Evolutionary conservation across 92 coral and sea anemone species (phyloP), one percentile per base, ranked within the genome.

Genomic region (Palythoa heliodiscus): DNA sequence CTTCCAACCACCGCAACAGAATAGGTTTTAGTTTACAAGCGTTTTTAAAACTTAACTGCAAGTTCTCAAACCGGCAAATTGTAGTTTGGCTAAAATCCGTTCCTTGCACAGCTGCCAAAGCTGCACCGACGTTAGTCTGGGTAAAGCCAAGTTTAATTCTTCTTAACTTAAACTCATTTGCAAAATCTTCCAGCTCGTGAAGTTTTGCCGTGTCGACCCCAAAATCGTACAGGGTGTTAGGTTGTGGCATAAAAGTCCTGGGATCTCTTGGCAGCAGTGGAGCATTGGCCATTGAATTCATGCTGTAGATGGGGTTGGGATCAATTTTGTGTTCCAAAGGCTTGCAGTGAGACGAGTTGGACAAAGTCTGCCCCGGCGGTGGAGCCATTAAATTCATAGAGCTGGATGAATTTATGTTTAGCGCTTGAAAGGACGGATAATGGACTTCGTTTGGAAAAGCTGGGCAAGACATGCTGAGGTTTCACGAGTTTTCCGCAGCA

Each of bases 1-100:
- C 98, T 50, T 94, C 98, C 76, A 94, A 78, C 98, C 98, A 94
- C 17, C 98, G 92, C 73, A 88, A 81, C 60, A 94, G 86, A 80
- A 94, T 94, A 73, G 98, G 98, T 52, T 94, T 94, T 92, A 94
- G 76, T 76, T 94, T 94, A 70, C 98, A 94, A 11, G 98, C 98
- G 82, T 94, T 94, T 77, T 94, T 94, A 84, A 94, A 94, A 70
- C 98, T 91, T 43, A 91, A 71, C 82, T 91, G 94, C 39, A 91
- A 85, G 72, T 91, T 91, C 86, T 91, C 94, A 52, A 91, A 91
- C 68, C 94, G 90, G 58, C 94, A 91, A 66, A 91, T 91, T 37
- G 94, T 91, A 2, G 94, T 91, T 57, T 91, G 94, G 73, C 94
- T 91, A 75, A 91, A 91, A 79, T 91, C 94, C 35, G 94, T 91